These are phyloP conservation scores for Byasa hedistus DNA, from an alignment of 2,888 invertebrate genomes.

Conservation along the genomic window DNA sequence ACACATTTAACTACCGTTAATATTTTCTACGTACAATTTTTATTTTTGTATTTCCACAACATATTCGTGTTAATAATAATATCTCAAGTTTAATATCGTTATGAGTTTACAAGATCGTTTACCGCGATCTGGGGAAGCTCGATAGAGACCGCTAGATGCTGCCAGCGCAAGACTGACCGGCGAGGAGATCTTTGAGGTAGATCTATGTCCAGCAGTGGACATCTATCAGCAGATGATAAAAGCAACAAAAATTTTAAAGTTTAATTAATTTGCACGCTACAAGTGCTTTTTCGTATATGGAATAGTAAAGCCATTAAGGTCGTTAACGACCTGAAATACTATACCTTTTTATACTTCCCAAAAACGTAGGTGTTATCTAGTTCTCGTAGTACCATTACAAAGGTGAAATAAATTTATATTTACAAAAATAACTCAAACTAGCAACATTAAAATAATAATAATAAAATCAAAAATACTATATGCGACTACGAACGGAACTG, in stretches of 20 bases:
- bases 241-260: too few relatives aligned
- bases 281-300: too few relatives aligned
- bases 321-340: neutral
- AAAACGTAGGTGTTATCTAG: neutral
- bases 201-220: too few relatives aligned
- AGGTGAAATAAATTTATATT: slow-evolving; percentile 29
- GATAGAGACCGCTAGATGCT: too few relatives aligned
- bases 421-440: slow-evolving; percentile 34
- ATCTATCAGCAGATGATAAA: too few relatives aligned
- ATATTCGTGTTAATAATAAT: slow-evolving; percentile 62
- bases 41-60: slow-evolving; percentile 42
- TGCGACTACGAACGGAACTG: slow-evolving; percentile 53
- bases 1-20: slow-evolving; percentile 42
- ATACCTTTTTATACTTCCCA: neutral
- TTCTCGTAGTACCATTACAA: slow-evolving; percentile 11
- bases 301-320: too few relatives aligned
- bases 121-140: too few relatives aligned
- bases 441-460: slow-evolving; percentile 41
- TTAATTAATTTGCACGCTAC: too few relatives aligned
- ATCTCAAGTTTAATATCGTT: slow-evolving; percentile 67
- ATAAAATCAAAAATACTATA: slow-evolving; percentile 53
- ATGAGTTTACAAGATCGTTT: slow-evolving; percentile 39
- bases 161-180: too few relatives aligned
- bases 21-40: slow-evolving; percentile 55
- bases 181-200: too few relatives aligned